Evolutionary conservation across 92 coral and sea anemone species (phyloP).

Genomic region (Metridium senile): DNA sequence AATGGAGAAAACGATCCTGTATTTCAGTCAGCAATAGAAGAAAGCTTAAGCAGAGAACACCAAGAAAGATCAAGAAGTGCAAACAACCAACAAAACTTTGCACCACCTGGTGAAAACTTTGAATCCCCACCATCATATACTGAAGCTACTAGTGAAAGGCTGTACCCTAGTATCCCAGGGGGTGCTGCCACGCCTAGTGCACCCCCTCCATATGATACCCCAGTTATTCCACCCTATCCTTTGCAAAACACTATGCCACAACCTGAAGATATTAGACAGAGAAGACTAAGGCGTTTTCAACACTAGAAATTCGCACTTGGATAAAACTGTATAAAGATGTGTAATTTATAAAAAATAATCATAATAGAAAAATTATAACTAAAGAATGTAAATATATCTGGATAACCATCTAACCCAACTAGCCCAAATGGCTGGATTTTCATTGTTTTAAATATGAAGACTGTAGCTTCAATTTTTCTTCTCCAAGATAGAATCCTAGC

Average conservation of each 20-base stretch:
- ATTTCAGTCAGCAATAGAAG: slow-evolving; percentile 67
- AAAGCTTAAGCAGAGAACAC: slow-evolving; percentile 47
- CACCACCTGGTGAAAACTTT: background rate
- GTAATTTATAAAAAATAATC: background rate
- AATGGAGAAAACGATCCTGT: slow-evolving; percentile 68
- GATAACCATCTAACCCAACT: too few species aligned
- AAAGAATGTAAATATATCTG: too few species aligned
- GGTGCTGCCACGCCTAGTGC: slow-evolving; percentile 35
- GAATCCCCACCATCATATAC: slow-evolving; percentile 32
- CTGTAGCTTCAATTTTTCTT: too few species aligned
- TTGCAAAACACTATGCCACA: slow-evolving; percentile 44
- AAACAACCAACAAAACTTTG: slow-evolving; percentile 5
- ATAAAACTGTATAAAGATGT: background rate
- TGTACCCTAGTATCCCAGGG: slow-evolving; percentile 67
- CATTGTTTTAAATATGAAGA: too few species aligned
- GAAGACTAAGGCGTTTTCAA: slow-evolving; percentile 70
- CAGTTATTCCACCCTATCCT: slow-evolving; percentile 39
- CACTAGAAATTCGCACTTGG: background rate
- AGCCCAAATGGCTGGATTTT: too few species aligned
- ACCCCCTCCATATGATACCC: slow-evolving; percentile 35
- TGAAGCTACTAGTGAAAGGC: slow-evolving; percentile 41
- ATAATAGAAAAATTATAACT: too few species aligned
- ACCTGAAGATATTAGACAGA: slow-evolving; percentile 60
- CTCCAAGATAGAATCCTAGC: too few species aligned
- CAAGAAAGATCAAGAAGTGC: slow-evolving; percentile 23